These are phyloP conservation scores for Achlya flavicornis DNA, from an alignment of 2,888 invertebrate genomes.

Conservation along the genomic window DNA sequence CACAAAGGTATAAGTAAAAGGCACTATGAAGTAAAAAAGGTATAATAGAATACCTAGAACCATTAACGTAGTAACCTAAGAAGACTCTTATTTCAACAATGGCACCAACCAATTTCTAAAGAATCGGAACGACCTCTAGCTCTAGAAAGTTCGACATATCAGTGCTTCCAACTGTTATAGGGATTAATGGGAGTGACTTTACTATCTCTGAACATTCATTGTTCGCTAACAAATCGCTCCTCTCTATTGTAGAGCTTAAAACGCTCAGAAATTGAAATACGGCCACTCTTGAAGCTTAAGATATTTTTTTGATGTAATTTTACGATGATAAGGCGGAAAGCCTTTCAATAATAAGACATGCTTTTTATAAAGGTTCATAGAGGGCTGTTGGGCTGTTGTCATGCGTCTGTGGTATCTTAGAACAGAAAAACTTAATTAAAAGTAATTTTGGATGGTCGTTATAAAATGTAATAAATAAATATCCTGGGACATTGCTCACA, in stretches of 20 bases:
- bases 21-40: not conserved
- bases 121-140: conserved; percentile 8
- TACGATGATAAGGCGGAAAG: not conserved
- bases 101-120: not conserved
- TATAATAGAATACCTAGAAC: not conserved
- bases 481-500: too few species aligned
- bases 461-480: too few species aligned
- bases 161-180: conserved; percentile 32
- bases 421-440: too few species aligned
- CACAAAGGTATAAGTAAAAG: too few species aligned
- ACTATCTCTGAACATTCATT: conserved; percentile 42
- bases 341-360: not conserved
- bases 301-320: not conserved
- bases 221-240: conserved; percentile 40
- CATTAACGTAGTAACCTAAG: not conserved
- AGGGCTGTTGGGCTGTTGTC: too few species aligned
- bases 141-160: conserved; percentile 13
- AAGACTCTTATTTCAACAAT: not conserved
- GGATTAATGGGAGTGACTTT: conserved; percentile 45
- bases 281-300: conserved; percentile 18
- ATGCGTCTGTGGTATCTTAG: too few species aligned
- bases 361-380: too few species aligned
- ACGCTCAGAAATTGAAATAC: conserved; percentile 30
- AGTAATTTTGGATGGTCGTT: too few species aligned
- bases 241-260: conserved; percentile 33